Base-by-base conservation (phyloP, 2,888 invertebrate genomes). In the Sympetrum striolatum region DNA sequence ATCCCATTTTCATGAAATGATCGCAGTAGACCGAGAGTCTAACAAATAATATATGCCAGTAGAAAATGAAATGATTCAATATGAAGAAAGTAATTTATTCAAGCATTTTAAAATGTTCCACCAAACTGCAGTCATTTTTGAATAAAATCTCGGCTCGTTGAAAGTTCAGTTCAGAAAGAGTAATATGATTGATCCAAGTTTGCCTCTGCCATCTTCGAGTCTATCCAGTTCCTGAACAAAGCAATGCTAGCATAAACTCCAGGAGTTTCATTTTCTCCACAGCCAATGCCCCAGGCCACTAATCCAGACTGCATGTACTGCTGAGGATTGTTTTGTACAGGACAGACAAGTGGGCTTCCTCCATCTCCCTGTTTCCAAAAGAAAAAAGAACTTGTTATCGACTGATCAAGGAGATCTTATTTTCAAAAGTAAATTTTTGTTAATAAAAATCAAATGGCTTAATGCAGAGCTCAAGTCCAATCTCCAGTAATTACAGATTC, bases 201-300 rank as follows among this genome's bases (percentile, higher is more conserved):
- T 93, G 95, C 94, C 0, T 92, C 92, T 22, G 31, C 4, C 48
- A 90, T 37, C 22, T 81, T 58, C 10, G 6, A 53, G 18, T 92
- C 92, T 48, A 94, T 93, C 94, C 94, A 94, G 15, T 92, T 92
- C 14, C 93, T 92, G 91, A 93, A 93, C 64, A 93, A 92, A 14
- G 93, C 92, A 25, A 94, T 92, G 91, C 93, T 93, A 18, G 93
- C 94, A 90, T 94, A 94, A 35, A 94, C 94, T 15, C 94, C 94
- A 12, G 94, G 94, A 39, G 93, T 92, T 31, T 92, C 93, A 79
- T 93, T 92, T 90, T 93, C 93, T 0, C 94, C 94, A 91, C 94
- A 94, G 10, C 93, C 93, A 81, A 94, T 93, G 14, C 94, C 94
- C 94, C 94, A 94, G 1, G 94, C 93, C 0, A 94, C 94, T 31